Evolutionary conservation across 2,113 vertebrate species (phyloP).

Genomic region (Rhizomys pruinosus): DNA sequence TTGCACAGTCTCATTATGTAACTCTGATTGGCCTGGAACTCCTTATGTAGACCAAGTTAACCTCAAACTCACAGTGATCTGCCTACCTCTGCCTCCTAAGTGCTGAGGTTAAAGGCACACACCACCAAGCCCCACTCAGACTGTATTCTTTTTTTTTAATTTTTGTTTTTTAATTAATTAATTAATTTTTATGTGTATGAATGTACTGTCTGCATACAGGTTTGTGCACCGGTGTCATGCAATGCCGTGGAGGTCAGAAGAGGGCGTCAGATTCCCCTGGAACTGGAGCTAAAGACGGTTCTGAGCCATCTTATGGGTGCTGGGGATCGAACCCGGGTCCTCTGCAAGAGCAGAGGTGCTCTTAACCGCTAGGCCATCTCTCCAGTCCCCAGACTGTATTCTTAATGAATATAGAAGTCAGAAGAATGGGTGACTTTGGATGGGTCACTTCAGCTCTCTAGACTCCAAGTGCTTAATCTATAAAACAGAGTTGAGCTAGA

Average conservation of each 20-base stretch:
- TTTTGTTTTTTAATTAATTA: no score
- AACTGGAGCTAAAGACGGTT: no score
- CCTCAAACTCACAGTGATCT: background rate
- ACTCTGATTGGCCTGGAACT: background rate
- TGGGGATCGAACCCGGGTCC: background rate
- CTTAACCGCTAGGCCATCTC: background rate
- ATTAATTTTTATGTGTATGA: no score
- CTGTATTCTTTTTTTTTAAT: no score
- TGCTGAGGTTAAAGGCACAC: background rate
- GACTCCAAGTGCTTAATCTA: slow-evolving; percentile 8
- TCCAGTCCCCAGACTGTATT: background rate
- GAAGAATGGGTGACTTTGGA: background rate
- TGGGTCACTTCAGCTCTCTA: slow-evolving; percentile 12
- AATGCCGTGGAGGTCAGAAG: no score
- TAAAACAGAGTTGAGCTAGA: slow-evolving; percentile 1
- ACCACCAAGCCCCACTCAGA: background rate
- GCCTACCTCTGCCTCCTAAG: background rate
- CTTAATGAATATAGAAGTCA: no score
- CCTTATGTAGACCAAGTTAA: background rate
- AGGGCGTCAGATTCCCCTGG: no score
- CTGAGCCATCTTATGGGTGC: no score
- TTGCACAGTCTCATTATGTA: background rate
- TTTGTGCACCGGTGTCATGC: no score
- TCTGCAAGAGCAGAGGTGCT: background rate
- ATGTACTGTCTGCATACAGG: no score